Base-by-base conservation (phyloP, 2,888 invertebrate species). In the Hyalella azteca region DNA sequence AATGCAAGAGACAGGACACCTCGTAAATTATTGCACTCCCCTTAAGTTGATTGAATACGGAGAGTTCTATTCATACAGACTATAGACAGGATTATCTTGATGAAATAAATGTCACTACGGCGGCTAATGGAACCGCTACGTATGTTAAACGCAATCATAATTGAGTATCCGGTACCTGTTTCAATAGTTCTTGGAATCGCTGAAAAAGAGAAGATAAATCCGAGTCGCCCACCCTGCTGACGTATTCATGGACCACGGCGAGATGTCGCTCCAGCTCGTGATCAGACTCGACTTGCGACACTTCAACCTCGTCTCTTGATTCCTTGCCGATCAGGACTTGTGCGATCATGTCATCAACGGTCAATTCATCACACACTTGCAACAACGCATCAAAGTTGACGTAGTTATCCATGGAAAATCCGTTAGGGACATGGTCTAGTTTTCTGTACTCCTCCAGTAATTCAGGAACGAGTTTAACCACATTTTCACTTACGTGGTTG, bases 291-390 rank as follows among this genome's bases (percentile, higher is more conserved):
- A 36, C 19, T 7, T 32, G 36, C 13, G 32, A 32, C 1, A 19
- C 36, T 19, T 66, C 66, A 11, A 4, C 1, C 0, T 36, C 36
- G 36, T 32, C 66, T 36, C 0, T 0, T n/a, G 32, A 5, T 29
- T 66, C 66, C 13, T 66, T 36, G 13, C 66, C 36, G 5, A 66
- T 19, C 3, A 66, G 66, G 7, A 66, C 66, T 15, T 66, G 32
- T n/a, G 66, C 66, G 36, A 66, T 66, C 66, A 66, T 66, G 66
- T 66, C 66, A 5, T 66, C 66, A 13, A 66, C 66, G 32, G 66
- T 36, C 13, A 66, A 36, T 66, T 66, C 66, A 29, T 66, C 66
- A 19, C 66, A 66, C 66, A 66, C 66, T 66, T 66, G 66, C 7
- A 66, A 36, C 19, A 5, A 36, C 36, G 39, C 15, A 36, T 66